Base-by-base conservation (phyloP, 2,797 vertebrate species). In the Siniperca obscura region DNA sequence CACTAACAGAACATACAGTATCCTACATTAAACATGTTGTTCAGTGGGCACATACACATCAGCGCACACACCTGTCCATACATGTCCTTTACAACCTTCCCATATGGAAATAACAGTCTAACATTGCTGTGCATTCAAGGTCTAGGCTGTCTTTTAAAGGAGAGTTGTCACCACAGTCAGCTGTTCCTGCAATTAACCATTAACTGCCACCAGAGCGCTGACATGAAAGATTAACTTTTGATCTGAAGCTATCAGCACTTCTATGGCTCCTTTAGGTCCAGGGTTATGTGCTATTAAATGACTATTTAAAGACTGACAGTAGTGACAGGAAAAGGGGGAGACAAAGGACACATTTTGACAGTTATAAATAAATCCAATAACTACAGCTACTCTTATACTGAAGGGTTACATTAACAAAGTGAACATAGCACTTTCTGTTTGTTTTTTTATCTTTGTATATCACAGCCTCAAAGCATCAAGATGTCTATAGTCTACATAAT, bases 151-250 rank as follows among this genome's bases (percentile, higher is more conserved):
- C 67, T 61, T 79, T 86, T 82, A 76, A 71, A 67, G 27, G 36
- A 44, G 52, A 21, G 30, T 56, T 44, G 21, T 72, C 83, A 73
- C 40, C 42, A 36, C 73, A 62, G 76, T 86, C 81, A 88, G 76
- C 75, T 89, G 89, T 75, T 48, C 22, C 44, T 53, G 50, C 56
- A 21, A 68, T 93, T 90, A 95, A 94, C 83, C 86, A 95, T 94
- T 95, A 94, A 94, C 90, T 60, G 34, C 44, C 70, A 42, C 48
- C n/a, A 1, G 13, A 80, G 61, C 17, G 27, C 50, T 68, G 71
- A 78, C 69, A 73, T 60, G 36, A 67, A 90, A 88, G 74, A 92
- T 90, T 89, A 90, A 89, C 80, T 90, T 84, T 21, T 48, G 42
- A 79, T 86, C 40, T 59, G 59, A 59, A 57, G 16, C 30, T 68